These are phyloP conservation scores for Meloidogyne hapla DNA, from an alignment of 1,140 invertebrate species.

Conservation along the genomic window DNA sequence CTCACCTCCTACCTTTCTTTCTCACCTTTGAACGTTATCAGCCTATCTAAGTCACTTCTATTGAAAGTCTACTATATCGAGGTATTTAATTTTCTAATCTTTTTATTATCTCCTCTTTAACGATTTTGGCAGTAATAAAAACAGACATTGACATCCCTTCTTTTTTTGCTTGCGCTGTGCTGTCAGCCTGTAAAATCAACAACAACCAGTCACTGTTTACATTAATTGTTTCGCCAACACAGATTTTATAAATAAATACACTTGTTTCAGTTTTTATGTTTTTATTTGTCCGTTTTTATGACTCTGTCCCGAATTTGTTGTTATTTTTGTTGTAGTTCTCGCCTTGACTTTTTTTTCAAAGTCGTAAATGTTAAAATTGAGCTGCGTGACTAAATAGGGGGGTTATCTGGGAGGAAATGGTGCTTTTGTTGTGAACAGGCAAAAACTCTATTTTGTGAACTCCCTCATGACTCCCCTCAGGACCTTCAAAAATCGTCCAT, in stretches of 20 bases:
- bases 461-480: too few relatives aligned
- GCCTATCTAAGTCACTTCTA: too few relatives aligned
- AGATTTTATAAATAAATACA: neutral
- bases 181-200: neutral
- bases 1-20: too few relatives aligned
- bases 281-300: neutral
- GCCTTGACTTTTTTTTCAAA: constrained; percentile 18
- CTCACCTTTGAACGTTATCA: too few relatives aligned
- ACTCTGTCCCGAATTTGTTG: neutral
- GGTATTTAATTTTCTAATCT: too few relatives aligned
- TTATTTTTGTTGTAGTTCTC: constrained; percentile 7
- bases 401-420: too few relatives aligned
- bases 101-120: neutral
- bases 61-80: too few relatives aligned
- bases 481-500: too few relatives aligned
- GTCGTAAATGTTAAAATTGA: neutral
- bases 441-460: too few relatives aligned
- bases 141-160: neutral
- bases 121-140: too few relatives aligned
- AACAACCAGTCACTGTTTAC: neutral
- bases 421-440: too few relatives aligned
- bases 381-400: neutral
- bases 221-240: neutral
- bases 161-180: neutral
- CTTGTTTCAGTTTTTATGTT: neutral